Base-by-base conservation (phyloP, 2,113 vertebrate genomes). In the Phrynocephalus versicolor region DNA sequence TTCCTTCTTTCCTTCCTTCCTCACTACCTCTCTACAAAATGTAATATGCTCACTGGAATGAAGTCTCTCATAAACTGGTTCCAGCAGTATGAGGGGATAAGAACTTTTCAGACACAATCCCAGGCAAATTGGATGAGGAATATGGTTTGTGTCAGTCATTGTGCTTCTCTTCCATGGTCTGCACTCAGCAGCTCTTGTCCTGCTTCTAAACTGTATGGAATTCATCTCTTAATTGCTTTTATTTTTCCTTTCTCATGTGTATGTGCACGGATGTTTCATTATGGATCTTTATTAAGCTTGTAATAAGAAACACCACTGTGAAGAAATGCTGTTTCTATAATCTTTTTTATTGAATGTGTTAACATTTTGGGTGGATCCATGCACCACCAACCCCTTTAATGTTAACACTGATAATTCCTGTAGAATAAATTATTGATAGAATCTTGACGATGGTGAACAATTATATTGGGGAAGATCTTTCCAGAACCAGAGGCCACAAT, bases 341-440 rank as follows among this genome's bases (percentile, higher is more conserved):
- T 41, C 35, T 65, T 45, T 71, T 81, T n/a, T 81, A 6, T 3
- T 51, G 27, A 51, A 5, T 45, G 35, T 72, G 3, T 79, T 79
- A 65, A 72, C 37, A 39, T 45, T 62, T 73, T 55, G 30, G 35
- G 58, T 41, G 57, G 10, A 23, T 64, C n/a, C 39, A 79, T 75
- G 25, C 41, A 41, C 18, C 7, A n/a, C n/a, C n/a, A n/a, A n/a
- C n/a, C 8, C 55, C 23, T 70, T 81, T 65, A 73, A 19, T 30
- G 35, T 80, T 51, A 58, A 86, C 70, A 81, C 73, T 51, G 77
- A 69, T 57, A 82, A 87, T 89, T 74, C 62, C 71, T 23, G 12
- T 30, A 51, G 41, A 23, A n/a, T 55, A 87, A 87, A 86, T 83
- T 23, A 90, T 82, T 67, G 74, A 87, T 70, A 21, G 70, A 70